Evolutionary conservation across 2,113 vertebrate genomes (phyloP), one percentile per base, ranked within the genome.

Genomic region (Atractosteus spatula): DNA sequence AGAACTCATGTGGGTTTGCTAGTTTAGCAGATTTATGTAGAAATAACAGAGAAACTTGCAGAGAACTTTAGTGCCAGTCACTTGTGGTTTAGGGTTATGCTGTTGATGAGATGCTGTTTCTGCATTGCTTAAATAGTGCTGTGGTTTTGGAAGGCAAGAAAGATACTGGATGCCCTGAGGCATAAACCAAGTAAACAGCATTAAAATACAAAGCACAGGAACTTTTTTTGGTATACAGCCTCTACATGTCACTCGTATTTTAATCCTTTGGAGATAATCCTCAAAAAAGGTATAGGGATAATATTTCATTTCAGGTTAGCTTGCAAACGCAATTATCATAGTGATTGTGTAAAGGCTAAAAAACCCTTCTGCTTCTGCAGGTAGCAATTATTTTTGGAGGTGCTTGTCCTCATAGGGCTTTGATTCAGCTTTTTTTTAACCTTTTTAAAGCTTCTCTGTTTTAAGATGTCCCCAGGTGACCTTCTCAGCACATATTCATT

Each of bases 11-110:
- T 16, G 59, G 59, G 8, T 11, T 62, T 14, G 17, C 13, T 62
- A 3, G 59, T 57, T 57, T 11, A 14, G 14, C 55, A 57, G 55
- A 62, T 29, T 16, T 62, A 62, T 62, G 6, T 14, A 7, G 17
- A 62, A 62, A 62, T 62, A 62, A 62, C 59, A 62, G 59, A 11
- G 7, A 62, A 51, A 62, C 17, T 14, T 62, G 7, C 59, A 11
- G 8, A 62, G 13, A 69, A 69, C 67, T n/a, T 29, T 16, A 51
- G n/a, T 69, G 11, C 67, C 54, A 17, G 47, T 56, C 67, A 42
- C 17, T 17, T 51, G n/a, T 55, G 8, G 67, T 56, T 51, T 41
- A 41, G 6, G 54, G 41, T 29, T 56, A 8, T 41, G 67, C 8
- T 45, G 12, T 42, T 41, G 47, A 51, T 7, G 10, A 2, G 5